Evolutionary conservation across 2,888 invertebrate genomes (phyloP).

Genomic region (Archaeoteleia sp.): DNA sequence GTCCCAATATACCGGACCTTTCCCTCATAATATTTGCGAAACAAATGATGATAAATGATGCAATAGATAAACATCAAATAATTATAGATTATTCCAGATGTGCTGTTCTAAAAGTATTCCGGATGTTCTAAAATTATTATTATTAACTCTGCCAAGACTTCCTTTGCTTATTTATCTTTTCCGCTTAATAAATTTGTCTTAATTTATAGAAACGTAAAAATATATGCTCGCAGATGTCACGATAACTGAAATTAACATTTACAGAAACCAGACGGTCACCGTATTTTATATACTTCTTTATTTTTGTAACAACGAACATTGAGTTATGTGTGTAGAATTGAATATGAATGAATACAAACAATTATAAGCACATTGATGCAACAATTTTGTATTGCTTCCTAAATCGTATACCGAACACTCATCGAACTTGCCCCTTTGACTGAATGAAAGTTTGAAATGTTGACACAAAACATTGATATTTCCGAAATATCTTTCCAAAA

Average conservation of each 20-base stretch:
- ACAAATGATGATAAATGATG: neutral
- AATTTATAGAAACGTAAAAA: slow-evolving; percentile 2
- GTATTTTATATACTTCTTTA: slow-evolving; percentile 7
- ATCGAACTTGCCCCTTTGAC: no score
- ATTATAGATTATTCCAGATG: neutral
- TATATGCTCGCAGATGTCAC: neutral
- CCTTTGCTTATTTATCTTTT: neutral
- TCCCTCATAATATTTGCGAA: no score
- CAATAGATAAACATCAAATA: neutral
- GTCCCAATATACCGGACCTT: no score
- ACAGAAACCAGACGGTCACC: neutral
- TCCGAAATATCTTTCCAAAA: no score
- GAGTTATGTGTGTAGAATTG: slow-evolving; percentile 10
- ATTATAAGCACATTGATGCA: slow-evolving; percentile 10
- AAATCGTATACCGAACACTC: neutral
- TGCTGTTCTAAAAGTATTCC: neutral
- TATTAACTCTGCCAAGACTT: neutral
- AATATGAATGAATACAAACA: slow-evolving; percentile 9
- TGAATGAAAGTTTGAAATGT: no score
- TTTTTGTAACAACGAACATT: slow-evolving; percentile 16
- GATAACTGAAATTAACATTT: neutral
- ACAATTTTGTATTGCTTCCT: slow-evolving; percentile 6
- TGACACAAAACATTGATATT: neutral
- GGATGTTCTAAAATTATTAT: no score
- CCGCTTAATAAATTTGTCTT: neutral